Evolutionary conservation across 2,888 invertebrate genomes (phyloP), one percentile per base, ranked within the genome.

Genomic region (Xestobium rufovillosum): DNA sequence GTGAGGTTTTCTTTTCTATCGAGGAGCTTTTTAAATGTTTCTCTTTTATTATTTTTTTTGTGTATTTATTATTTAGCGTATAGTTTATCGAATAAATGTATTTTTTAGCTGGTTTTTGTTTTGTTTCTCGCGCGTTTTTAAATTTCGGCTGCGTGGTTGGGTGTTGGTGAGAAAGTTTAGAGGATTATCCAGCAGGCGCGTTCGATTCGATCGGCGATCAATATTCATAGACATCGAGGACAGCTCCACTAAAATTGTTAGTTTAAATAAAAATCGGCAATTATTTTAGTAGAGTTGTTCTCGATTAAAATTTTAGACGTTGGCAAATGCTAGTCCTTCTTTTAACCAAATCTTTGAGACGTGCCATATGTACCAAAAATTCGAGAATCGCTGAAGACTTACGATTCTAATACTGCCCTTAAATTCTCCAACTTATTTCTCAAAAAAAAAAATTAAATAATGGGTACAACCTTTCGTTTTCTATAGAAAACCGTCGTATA

Each of bases 331-430:
- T n/a, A n/a, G n/a, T n/a, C n/a, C n/a, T 31, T 39, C 39, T 39
- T 30, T 36, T 35, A 34, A 39, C 39, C 39, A 39, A 39, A 39
- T 39, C 34, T 38, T 17, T 30, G 25, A 34, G 15, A 38, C 35
- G 39, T 39, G 39, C 39, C 39, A 39, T 39, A 39, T 17, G 28
- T 28, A 33, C 15, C 17, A 17, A 25, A 17, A 23, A 13, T 33
- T 39, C 16, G 23, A 28, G 28, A 27, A 17, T 28, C 26, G 19
- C 29, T 26, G 29, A 23, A 29, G 15, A 19, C 34, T 4, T 14
- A 31, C 31, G 8, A n/a, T n/a, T n/a, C n/a, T n/a, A n/a, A 55
- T 55, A 55, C 55, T 55, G 55, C 55, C 55, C 53, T 51, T 39
- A 44, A 42, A 42, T 43, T n/a, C n/a, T n/a, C n/a, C n/a, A n/a